These are phyloP conservation scores for Phortica variegata DNA, from an alignment of 1,140 invertebrate genomes.

Conservation along the genomic window DNA sequence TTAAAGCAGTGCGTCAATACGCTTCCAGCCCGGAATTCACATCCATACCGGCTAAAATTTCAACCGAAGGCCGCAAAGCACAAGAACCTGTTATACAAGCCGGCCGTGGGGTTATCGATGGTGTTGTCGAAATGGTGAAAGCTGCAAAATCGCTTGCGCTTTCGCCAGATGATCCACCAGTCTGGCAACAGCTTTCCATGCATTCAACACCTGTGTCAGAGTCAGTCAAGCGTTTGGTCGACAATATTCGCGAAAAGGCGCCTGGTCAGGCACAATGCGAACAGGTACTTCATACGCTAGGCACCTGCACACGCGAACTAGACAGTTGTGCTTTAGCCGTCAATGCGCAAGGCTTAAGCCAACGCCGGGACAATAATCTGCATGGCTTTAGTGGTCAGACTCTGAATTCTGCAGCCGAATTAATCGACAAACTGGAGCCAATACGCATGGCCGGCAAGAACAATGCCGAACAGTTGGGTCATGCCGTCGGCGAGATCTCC, in stretches of 20 bases:
- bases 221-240: conserved; percentile 90
- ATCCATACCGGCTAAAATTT: conserved; percentile 88
- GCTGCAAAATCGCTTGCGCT: conserved; percentile 87
- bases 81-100: conserved; percentile 87
- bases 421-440: conserved; percentile 78
- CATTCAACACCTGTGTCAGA: conserved; percentile 95
- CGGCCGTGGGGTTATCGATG: conserved; percentile 70
- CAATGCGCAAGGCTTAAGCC: conserved; percentile 77
- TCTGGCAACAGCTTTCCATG: conserved; percentile 90
- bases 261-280: conserved; percentile 95
- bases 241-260: conserved; percentile 90
- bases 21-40: conserved; percentile 92
- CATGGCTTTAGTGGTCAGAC: conserved; percentile 81
- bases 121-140: conserved; percentile 72
- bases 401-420: conserved; percentile 71
- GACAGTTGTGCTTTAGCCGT: conserved; percentile 86
- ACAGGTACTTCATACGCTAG: conserved; percentile 77
- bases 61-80: conserved; percentile 69
- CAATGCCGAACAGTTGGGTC: conserved; percentile 92
- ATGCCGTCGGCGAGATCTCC: conserved; percentile 77
- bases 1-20: conserved; percentile 90
- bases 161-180: conserved; percentile 85
- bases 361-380: conserved; percentile 73
- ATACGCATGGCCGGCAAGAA: conserved; percentile 80
- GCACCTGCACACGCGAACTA: conserved; percentile 73